phyloP scores from a whole-genome alignment of 2,888 invertebrate genomes.

The Dolichomitus sp. region DNA sequence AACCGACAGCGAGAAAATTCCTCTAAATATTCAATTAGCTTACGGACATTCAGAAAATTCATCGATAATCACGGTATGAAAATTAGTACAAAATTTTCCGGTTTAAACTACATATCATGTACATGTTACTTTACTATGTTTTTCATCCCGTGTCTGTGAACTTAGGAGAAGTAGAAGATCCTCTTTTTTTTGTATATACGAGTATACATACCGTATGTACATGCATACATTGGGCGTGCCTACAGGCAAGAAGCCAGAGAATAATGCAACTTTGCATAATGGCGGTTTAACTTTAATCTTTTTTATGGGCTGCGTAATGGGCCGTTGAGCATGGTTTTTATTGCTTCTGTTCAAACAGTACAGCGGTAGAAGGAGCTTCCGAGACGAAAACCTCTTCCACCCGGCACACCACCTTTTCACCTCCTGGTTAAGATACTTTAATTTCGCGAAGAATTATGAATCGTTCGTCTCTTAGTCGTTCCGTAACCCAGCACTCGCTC shows the following conservation, averaged over 20 bases:
- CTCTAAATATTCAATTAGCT: not conserved
- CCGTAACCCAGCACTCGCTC: slow-evolving; percentile 11
- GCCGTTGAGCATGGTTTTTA: slow-evolving; percentile 78
- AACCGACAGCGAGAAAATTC: not conserved
- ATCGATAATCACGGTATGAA: not conserved
- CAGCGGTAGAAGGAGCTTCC: slow-evolving; percentile 29
- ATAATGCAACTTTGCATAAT: slow-evolving; percentile 81
- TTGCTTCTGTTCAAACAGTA: slow-evolving; percentile 71
- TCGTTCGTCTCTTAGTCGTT: slow-evolving; percentile 19
- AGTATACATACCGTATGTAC: slow-evolving; percentile 19
- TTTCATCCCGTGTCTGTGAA: slow-evolving; percentile 21
- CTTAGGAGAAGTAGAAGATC: slow-evolving; percentile 21
- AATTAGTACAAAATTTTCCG: not conserved
- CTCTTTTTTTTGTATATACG: not conserved
- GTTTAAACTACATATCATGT: not conserved
- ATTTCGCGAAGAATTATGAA: slow-evolving; percentile 52
- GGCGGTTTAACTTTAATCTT: slow-evolving; percentile 82
- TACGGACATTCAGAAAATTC: not conserved
- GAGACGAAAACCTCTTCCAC: not conserved
- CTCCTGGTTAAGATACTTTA: slow-evolving; percentile 33
- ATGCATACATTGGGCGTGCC: slow-evolving; percentile 36
- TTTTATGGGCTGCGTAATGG: slow-evolving; percentile 81
- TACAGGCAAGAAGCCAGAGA: slow-evolving; percentile 64
- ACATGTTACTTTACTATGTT: not conserved
- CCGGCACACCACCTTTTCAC: slow-evolving; percentile 16